A percentile compares a stretch with the other conserved stretches of the same genome.
phyloP scores from a whole-genome alignment of 2,888 invertebrate species.

The Ferrisia virgata region DNA sequence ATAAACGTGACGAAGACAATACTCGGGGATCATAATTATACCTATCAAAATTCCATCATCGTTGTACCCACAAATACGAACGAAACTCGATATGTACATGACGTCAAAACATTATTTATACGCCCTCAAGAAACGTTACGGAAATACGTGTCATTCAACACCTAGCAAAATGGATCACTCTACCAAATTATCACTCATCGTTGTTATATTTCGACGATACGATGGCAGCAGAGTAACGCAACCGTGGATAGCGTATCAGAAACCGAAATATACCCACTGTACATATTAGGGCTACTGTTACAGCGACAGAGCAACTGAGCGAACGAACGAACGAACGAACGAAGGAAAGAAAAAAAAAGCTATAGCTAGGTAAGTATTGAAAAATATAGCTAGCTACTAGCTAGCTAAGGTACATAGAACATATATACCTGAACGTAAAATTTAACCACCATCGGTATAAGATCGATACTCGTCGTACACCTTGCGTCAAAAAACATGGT shows the following conservation, averaged over 20 bases:
- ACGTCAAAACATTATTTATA: not conserved
- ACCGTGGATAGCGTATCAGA: no score
- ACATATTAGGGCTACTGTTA: not conserved
- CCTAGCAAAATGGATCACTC: slow-evolving; percentile 9
- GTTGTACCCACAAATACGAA: not conserved
- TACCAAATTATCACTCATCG: not conserved
- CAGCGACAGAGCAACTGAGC: no score
- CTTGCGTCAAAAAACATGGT: not conserved
- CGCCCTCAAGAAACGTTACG: not conserved
- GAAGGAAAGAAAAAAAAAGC: no score
- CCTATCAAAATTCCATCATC: slow-evolving; percentile 7
- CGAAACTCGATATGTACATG: slow-evolving; percentile 2
- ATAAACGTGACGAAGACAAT: not conserved
- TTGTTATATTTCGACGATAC: not conserved
- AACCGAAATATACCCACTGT: not conserved
- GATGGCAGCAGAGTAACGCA: no score
- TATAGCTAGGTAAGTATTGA: no score
- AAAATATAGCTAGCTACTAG: no score
- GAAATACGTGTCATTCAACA: slow-evolving; percentile 14
- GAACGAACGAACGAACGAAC: no score
- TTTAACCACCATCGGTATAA: not conserved
- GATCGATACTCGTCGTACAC: not conserved
- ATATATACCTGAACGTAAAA: not conserved
- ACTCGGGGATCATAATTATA: not conserved
- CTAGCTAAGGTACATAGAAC: not conserved